phyloP scores from a whole-genome alignment of 1,140 invertebrate species.

The Microplitis mediator region DNA sequence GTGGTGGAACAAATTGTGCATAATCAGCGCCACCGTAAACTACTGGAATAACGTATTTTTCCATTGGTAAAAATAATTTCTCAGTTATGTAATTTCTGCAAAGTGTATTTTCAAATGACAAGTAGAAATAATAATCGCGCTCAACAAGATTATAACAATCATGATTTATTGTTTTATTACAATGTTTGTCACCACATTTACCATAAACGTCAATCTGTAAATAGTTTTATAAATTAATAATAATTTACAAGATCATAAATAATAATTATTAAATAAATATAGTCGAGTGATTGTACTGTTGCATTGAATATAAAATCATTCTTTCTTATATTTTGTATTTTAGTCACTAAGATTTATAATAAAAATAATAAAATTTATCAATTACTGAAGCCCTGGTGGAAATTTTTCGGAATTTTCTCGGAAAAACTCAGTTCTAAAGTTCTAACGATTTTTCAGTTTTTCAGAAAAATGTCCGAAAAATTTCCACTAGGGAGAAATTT shows the following conservation, averaged over 20 bases:
- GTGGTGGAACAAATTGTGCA: constrained; percentile 57
- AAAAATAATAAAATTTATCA: too few species aligned
- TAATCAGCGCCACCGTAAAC: constrained; percentile 62
- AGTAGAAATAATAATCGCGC: constrained; percentile 67
- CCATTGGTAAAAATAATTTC: constrained; percentile 60
- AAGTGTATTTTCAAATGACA: constrained; percentile 69
- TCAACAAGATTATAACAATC: constrained; percentile 53
- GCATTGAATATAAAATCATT: not conserved
- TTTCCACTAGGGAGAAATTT: too few species aligned
- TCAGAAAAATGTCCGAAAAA: too few species aligned
- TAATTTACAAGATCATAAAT: not conserved
- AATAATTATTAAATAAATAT: too few species aligned
- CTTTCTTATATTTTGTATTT: too few species aligned
- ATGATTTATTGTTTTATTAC: constrained; percentile 39
- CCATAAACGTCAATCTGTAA: constrained; percentile 69
- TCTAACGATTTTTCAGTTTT: too few species aligned
- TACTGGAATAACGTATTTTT: constrained; percentile 51
- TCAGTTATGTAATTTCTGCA: constrained; percentile 66
- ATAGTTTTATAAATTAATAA: not conserved
- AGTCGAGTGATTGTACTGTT: too few species aligned
- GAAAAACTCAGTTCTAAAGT: too few species aligned
- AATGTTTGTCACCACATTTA: constrained; percentile 60
- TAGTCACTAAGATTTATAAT: too few species aligned
- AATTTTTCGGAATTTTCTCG: too few species aligned
- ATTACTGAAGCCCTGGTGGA: too few species aligned